phyloP scores from a whole-genome alignment of 2,113 vertebrate species.

The Pituophis catenifer region DNA sequence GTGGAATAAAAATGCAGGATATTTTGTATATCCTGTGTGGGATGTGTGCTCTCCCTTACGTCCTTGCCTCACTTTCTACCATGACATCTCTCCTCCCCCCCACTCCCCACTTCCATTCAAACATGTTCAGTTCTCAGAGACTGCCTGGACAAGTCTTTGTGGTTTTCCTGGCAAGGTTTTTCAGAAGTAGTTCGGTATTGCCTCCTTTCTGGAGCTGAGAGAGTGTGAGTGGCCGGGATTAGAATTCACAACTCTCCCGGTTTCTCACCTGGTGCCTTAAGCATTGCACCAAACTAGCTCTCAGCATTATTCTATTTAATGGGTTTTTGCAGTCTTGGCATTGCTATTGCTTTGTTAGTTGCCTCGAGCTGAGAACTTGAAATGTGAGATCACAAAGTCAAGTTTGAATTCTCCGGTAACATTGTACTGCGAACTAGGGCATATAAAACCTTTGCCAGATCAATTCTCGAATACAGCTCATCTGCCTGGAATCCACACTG shows the following conservation, averaged over 20 bases:
- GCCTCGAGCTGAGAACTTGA: background rate
- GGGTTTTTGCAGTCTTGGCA: background rate
- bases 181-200: background rate
- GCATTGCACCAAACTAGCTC: background rate
- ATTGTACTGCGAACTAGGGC: no score
- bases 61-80: background rate
- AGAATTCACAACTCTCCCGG: background rate
- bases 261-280: background rate
- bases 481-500: no score
- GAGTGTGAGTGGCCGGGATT: background rate
- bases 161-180: background rate
- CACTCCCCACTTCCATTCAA: background rate
- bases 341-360: background rate
- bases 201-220: background rate
- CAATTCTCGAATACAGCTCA: no score
- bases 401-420: background rate
- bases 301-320: background rate
- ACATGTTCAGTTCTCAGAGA: background rate
- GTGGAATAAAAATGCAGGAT: background rate
- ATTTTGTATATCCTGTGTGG: background rate
- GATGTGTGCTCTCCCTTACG: background rate
- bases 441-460: no score
- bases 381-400: background rate
- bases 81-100: background rate
- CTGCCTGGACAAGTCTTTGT: background rate